phyloP scores from a whole-genome alignment of 1,140 invertebrate species.

The Ectropis grisescens region DNA sequence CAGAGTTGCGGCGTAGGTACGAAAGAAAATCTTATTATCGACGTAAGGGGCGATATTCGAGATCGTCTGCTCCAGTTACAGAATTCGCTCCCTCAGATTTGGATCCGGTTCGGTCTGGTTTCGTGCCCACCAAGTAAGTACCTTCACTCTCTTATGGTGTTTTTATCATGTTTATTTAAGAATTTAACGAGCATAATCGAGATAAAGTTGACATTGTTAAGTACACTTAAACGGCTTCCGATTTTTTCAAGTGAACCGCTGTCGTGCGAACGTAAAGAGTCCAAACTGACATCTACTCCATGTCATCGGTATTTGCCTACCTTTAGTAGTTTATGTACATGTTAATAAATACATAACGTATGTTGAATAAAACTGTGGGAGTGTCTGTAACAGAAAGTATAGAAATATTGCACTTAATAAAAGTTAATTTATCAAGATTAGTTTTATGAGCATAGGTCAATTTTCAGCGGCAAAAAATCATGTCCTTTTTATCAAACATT shows the following conservation, averaged over 20 bases:
- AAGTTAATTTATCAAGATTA: no score
- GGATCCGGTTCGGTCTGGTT: constrained; percentile 61
- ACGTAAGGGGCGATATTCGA: constrained; percentile 64
- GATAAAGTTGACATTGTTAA: constrained; percentile 13
- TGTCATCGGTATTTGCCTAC: no score
- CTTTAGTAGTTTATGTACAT: no score
- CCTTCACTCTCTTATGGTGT: constrained; percentile 51
- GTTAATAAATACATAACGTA: no score
- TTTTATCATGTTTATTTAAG: constrained; percentile 46
- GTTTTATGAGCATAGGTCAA: no score
- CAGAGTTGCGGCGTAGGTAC: constrained; percentile 36
- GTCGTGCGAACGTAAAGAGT: no score
- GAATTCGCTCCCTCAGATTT: constrained; percentile 54
- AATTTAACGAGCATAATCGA: constrained; percentile 12
- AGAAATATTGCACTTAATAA: no score
- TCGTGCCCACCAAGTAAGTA: constrained; percentile 38
- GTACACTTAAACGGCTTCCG: constrained; percentile 1
- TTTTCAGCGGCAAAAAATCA: no score
- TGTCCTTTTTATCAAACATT: no score
- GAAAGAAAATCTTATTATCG: constrained; percentile 66
- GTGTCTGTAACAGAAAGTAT: no score
- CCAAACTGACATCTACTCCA: no score
- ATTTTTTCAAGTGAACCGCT: neutral
- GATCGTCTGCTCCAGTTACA: constrained; percentile 60
- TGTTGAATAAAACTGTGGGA: no score